Evolutionary conservation across 2,113 vertebrate species (phyloP), one percentile per base, ranked within the genome.

Genomic region (Bubo blakistoni): DNA sequence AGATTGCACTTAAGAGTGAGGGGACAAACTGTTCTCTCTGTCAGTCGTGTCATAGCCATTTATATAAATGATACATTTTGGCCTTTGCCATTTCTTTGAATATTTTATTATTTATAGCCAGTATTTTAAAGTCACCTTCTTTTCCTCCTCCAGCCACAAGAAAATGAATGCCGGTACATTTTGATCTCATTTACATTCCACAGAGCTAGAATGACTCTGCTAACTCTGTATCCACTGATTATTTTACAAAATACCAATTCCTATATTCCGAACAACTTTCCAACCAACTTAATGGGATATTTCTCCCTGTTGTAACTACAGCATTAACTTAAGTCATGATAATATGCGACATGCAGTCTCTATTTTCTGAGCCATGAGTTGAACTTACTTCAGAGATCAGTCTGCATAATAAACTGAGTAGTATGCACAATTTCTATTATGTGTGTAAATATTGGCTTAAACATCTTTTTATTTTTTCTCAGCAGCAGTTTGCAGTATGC

Each of bases 321-420:
- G 6, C 18, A 40, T 70, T 81, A 79, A 44, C 38, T 25, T 44
- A 38, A 62, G 6, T 30, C 27, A 44, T 30, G 46, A 20, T 13
- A n/a, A 11, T 38, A 44, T 0, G 1, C 46, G 27, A 47, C 17
- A 38, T 6, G 2, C 13, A 71, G 21, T 11, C 11, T 54, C 55
- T 44, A 4, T 16, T 55, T 91, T 51, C 40, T 51, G 40, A 18
- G 6, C 26, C 24, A 24, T 30, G 3, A 19, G 8, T 62, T 57
- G 36, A 66, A 63, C 24, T 70, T 38, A 13, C 36, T 88, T 88
- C 42, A 62, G 19, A 90, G 29, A 47, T 46, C 19, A 49, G 49
- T 24, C 36, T 79, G 51, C 12, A 79, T 54, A 71, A 58, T 26
- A 40, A 83, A 49, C 26, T 57, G 25, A 34, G 25, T 7, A 30